Conservation (phyloP, 2,113 vertebrate genomes). For the Lepisosteus oculatus region DNA sequence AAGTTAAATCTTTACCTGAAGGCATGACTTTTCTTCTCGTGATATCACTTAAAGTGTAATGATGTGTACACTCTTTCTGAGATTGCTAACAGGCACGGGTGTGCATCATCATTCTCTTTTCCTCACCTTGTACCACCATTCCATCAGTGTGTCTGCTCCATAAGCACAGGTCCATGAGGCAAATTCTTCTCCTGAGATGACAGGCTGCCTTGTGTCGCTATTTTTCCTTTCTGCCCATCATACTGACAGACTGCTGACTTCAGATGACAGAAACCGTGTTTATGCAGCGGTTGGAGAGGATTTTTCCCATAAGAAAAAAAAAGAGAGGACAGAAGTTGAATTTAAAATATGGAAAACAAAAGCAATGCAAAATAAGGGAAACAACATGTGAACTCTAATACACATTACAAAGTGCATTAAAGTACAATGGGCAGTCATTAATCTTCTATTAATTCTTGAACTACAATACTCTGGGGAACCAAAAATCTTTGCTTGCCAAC, state of each 20-base stretch:
- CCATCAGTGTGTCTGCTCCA: not conserved
- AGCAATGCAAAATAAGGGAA: no score
- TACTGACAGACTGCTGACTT: constrained; percentile 11
- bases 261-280: not conserved
- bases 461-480: no score
- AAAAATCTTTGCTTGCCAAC: no score
- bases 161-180: constrained; percentile 2
- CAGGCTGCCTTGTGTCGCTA: not conserved
- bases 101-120: not conserved
- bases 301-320: not conserved
- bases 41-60: not conserved
- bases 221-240: constrained; percentile 1
- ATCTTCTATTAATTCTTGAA: no score
- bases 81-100: not conserved
- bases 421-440: no score
- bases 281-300: not conserved
- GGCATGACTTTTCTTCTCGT: not conserved
- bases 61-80: not conserved
- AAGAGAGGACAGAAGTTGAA: not conserved
- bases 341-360: not conserved
- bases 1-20: not conserved
- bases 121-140: not conserved
- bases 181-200: not conserved
- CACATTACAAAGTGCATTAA: no score
- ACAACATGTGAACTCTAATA: no score